Evolutionary conservation across 2,113 vertebrate genomes (phyloP), one percentile per base, ranked within the genome.

Genomic region (Lagenorhynchus albirostris): DNA sequence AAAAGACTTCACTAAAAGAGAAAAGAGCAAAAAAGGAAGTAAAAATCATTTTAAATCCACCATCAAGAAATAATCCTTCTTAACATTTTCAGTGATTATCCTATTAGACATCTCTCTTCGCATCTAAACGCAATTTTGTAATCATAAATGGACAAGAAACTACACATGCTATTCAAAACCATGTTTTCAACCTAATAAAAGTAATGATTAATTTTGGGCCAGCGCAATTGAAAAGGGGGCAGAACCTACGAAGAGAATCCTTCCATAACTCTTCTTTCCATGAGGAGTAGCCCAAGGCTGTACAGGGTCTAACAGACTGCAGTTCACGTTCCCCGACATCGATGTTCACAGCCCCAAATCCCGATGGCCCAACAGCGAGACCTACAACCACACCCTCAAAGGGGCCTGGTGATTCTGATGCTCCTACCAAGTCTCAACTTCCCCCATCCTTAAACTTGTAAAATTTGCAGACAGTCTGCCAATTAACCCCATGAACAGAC

Each of bases 21-120:
- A 85, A 90, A 93, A 94, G 3, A 76, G 26, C 26, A 73, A 85
- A 82, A 38, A 44, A 92, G n/a, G 36, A 92, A 58, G 50, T 82
- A 65, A 92, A 92, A 89, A 76, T 50, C 55, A 97, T n/a, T 85
- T 89, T 87, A 92, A 77, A 86, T 63, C 7, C 26, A 92, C 38
- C 14, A 93, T 77, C 26, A 82, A 85, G 70, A 89, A 93, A 82
- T 36, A 70, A 81, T 65, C 38, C n/a, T n/a, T 84, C 79, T 77
- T 62, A 91, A 79, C 8, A 89, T 83, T 63, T 93, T 85, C 31
- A 38, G 25, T 26, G 26, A 80, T 10, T 36, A 21, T 81, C 8
- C 67, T 93, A 33, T 87, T 31, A 84, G 38, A 88, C 4, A 84
- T 79, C 83, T 91, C 68, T 90, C 68, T 44, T 85, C 23, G 5